A percentile compares a stretch with the other conserved stretches of the same genome.
phyloP scores from a whole-genome alignment of 2,888 invertebrate genomes.

The Eucera pruinosa region DNA sequence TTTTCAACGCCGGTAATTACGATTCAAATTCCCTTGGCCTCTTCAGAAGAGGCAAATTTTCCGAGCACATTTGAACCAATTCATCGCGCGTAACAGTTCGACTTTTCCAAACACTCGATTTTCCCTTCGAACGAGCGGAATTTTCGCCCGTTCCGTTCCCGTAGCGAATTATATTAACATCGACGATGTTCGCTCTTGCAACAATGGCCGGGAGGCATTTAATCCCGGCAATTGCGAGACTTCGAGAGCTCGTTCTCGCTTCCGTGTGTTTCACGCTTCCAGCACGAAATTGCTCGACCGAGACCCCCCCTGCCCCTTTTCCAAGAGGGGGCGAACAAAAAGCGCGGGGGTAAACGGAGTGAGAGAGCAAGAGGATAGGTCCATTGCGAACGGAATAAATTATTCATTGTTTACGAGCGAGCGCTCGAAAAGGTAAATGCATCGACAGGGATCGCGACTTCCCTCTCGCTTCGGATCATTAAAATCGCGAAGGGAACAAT shows the following conservation, averaged over 20 bases:
- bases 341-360: background rate
- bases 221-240: conserved; percentile 57
- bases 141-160: conserved; percentile 21
- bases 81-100: background rate
- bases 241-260: conserved; percentile 51
- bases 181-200: conserved; percentile 42
- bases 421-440: conserved; percentile 57
- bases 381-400: conserved; percentile 63
- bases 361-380: conserved; percentile 13
- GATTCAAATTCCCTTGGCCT: background rate
- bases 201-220: conserved; percentile 50
- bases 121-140: conserved; percentile 16
- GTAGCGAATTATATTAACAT: conserved; percentile 49
- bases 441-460: conserved; percentile 45
- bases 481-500: conserved; percentile 61
- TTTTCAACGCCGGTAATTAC: background rate
- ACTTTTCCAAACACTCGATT: conserved; percentile 44
- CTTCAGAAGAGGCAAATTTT: conserved; percentile 1
- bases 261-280: conserved; percentile 35
- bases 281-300: conserved; percentile 45
- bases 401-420: conserved; percentile 70
- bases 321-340: conserved; percentile 4
- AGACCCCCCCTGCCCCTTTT: no score
- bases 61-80: background rate
- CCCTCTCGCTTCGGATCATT: conserved; percentile 63